Conservation (phyloP, 1,140 invertebrate genomes). For the Bathynomus jamesi region DNA sequence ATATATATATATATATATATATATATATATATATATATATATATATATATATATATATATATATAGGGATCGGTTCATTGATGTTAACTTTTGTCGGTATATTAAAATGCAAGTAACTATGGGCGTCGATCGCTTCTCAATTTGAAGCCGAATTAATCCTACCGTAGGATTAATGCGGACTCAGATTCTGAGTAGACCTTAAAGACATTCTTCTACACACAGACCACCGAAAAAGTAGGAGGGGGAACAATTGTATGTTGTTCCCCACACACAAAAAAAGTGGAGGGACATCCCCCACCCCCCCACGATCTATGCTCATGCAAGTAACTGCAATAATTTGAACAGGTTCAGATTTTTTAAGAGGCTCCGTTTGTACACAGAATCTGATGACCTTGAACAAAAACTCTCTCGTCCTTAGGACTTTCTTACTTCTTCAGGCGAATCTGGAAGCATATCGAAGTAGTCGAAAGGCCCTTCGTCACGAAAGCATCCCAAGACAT, state of each 20-base stretch:
- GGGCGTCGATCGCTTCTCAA: not conserved
- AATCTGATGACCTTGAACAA: too few species aligned
- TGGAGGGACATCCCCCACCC: too few species aligned
- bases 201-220: too few species aligned
- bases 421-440: constrained; percentile 59
- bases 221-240: too few species aligned
- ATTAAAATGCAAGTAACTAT: not conserved
- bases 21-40: not conserved
- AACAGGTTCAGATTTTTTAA: too few species aligned
- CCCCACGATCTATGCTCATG: too few species aligned
- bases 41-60: not conserved
- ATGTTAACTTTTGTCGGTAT: not conserved
- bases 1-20: not conserved
- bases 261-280: too few species aligned
- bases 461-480: constrained; percentile 85
- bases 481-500: constrained; percentile 85
- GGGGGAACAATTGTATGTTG: too few species aligned
- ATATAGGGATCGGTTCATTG: not conserved
- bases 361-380: too few species aligned
- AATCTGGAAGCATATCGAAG: constrained; percentile 74
- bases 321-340: too few species aligned
- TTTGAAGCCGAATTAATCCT: not conserved
- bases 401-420: too few species aligned
- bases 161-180: not conserved
- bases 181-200: not conserved